Conservation (phyloP, 2,113 vertebrate genomes). For the Coreoperca whiteheadi region DNA sequence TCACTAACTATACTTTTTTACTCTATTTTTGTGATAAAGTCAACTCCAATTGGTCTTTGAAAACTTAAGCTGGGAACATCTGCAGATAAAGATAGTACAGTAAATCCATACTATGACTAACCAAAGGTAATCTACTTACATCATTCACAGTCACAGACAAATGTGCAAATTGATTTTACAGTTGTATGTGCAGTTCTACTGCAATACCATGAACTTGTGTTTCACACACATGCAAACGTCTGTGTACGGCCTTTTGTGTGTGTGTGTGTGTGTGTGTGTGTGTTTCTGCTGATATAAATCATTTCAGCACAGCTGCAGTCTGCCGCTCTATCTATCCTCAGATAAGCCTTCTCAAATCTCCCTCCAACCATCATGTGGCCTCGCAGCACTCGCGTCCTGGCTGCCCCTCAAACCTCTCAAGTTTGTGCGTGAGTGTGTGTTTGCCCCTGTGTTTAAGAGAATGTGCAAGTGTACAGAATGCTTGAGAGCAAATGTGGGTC, state of each 20-base stretch:
- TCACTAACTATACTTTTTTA: too few relatives aligned
- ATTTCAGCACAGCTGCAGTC: conserved; percentile 85
- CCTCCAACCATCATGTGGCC: conserved; percentile 81
- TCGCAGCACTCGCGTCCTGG: conserved; percentile 64
- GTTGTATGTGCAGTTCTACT: conserved; percentile 52
- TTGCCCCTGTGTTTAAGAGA: conserved; percentile 63
- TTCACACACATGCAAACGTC: conserved; percentile 57
- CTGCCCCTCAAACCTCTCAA: conserved; percentile 73
- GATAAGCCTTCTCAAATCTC: conserved; percentile 88
- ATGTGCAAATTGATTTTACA: conserved; percentile 73
- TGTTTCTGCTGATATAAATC: conserved; percentile 82
- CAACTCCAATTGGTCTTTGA: background rate
- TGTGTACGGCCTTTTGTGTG: conserved; percentile 41
- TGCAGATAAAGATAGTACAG: conserved; percentile 24
- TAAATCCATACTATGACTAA: conserved; percentile 31
- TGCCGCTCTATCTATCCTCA: conserved; percentile 78
- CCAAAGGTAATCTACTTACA: conserved; percentile 48
- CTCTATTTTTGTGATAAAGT: background rate
- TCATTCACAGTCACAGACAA: conserved; percentile 59
- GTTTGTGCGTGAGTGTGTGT: conserved; percentile 60
- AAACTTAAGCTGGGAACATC: conserved; percentile 36
- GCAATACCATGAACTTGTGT: conserved; percentile 60
- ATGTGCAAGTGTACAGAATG: conserved; percentile 50
- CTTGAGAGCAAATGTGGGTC: conserved; percentile 55
- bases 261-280: conserved; percentile 63